phyloP scores from a whole-genome alignment of 2,888 invertebrate genomes.

The Andrena bucephala region DNA sequence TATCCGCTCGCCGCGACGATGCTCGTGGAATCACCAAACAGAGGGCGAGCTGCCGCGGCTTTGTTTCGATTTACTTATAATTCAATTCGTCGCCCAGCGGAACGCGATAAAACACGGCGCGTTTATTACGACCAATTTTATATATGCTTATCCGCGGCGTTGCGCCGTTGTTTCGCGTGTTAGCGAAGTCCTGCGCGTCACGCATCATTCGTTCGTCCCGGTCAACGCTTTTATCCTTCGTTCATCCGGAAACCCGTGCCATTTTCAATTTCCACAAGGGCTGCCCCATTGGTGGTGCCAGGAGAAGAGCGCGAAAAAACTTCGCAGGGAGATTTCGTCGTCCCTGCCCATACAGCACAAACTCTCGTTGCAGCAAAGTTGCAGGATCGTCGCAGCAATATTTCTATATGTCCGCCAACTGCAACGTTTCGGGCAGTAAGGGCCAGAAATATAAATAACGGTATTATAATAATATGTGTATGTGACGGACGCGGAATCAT shows the following conservation, averaged over 20 bases:
- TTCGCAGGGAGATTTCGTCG: background rate
- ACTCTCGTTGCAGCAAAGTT: no score
- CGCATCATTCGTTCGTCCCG: slow-evolving; percentile 22
- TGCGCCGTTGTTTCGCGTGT: slow-evolving; percentile 37
- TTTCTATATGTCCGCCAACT: no score
- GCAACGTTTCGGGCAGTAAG: no score
- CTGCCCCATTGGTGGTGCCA: no score
- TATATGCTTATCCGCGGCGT: slow-evolving; percentile 40
- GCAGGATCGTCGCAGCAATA: no score
- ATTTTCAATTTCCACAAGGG: background rate
- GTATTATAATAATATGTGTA: no score
- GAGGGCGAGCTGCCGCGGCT: slow-evolving; percentile 27
- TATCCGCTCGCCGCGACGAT: slow-evolving; percentile 40
- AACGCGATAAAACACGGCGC: slow-evolving; percentile 41
- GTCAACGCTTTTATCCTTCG: background rate
- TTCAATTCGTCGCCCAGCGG: slow-evolving; percentile 47
- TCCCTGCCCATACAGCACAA: background rate
- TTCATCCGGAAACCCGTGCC: background rate
- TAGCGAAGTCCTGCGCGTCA: slow-evolving; percentile 10
- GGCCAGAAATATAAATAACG: no score
- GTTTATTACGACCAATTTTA: slow-evolving; percentile 56
- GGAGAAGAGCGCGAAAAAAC: no score
- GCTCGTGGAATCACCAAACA: slow-evolving; percentile 48
- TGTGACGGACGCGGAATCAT: no score
- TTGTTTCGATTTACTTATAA: slow-evolving; percentile 60